phyloP scores from a whole-genome alignment of 1,140 invertebrate genomes.

The Pachypsylla venusta region DNA sequence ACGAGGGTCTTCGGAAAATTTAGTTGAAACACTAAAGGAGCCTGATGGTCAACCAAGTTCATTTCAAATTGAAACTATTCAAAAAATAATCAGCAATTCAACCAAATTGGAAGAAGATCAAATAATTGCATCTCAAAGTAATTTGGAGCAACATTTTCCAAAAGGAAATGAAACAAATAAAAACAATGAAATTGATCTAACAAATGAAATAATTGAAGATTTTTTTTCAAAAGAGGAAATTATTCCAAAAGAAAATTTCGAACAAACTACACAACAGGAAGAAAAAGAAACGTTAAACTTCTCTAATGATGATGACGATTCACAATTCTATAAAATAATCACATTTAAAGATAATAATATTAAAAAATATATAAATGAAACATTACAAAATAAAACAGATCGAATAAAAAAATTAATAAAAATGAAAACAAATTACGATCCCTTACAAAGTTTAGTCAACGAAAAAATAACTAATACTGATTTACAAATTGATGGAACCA shows the following conservation, averaged over 20 bases:
- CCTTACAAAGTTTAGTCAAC: too few relatives aligned
- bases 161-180: not conserved
- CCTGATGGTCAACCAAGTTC: not conserved
- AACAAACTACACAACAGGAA: not conserved
- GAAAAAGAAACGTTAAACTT: not conserved
- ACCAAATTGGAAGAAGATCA: not conserved
- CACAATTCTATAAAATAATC: not conserved
- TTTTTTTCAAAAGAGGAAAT: not conserved
- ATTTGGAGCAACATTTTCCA: not conserved
- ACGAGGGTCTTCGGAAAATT: not conserved
- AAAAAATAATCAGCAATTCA: too few relatives aligned
- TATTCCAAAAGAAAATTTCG: not conserved
- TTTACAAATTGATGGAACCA: too few relatives aligned
- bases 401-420: not conserved
- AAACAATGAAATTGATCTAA: not conserved
- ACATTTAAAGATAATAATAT: conserved; percentile 1
- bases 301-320: not conserved
- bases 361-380: not conserved
- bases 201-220: not conserved
- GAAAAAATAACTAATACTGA: too few relatives aligned
- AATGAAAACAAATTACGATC: not conserved
- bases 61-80: not conserved
- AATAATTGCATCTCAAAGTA: not conserved
- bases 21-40: not conserved
- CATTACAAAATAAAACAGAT: not conserved